Conservation (phyloP, 2,113 vertebrate genomes). For the Pelodiscus sinensis region DNA sequence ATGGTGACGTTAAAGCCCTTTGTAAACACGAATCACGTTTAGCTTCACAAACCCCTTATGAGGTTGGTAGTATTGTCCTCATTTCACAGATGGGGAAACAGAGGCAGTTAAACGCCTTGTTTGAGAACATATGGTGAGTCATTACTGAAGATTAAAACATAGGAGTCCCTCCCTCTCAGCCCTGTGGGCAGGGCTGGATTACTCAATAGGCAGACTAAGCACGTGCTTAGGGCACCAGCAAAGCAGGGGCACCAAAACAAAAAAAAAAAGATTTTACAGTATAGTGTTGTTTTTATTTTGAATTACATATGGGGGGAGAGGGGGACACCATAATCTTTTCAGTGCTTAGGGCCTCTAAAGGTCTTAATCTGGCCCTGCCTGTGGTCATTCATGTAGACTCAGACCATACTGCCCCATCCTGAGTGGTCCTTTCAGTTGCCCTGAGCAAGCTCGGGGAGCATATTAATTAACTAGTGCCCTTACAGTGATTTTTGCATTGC, state of each 20-base stretch:
- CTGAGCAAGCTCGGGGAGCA: accelerated
- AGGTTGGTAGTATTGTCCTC: not conserved
- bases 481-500: not conserved
- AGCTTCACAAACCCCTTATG: not conserved
- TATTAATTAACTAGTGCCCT: not conserved
- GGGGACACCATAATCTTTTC: too few species aligned
- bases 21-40: not conserved
- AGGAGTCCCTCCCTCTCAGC: not conserved
- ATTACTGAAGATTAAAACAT: not conserved
- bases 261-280: too few species aligned
- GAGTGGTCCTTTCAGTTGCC: not conserved
- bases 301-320: too few species aligned
- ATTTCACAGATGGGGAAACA: not conserved
- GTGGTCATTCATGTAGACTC: not conserved
- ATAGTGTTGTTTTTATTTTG: too few species aligned
- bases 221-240: too few species aligned
- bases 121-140: not conserved
- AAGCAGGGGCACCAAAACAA: too few species aligned
- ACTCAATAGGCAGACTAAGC: too few species aligned
- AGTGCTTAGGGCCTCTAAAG: too few species aligned
- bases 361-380: not conserved
- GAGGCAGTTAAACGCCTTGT: not conserved
- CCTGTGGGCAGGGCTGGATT: not conserved
- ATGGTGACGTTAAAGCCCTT: not conserved
- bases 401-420: accelerated